Evolutionary conservation across 2,113 vertebrate species (phyloP), one percentile per base, ranked within the genome.

Genomic region (Rhabdomys dilectus): DNA sequence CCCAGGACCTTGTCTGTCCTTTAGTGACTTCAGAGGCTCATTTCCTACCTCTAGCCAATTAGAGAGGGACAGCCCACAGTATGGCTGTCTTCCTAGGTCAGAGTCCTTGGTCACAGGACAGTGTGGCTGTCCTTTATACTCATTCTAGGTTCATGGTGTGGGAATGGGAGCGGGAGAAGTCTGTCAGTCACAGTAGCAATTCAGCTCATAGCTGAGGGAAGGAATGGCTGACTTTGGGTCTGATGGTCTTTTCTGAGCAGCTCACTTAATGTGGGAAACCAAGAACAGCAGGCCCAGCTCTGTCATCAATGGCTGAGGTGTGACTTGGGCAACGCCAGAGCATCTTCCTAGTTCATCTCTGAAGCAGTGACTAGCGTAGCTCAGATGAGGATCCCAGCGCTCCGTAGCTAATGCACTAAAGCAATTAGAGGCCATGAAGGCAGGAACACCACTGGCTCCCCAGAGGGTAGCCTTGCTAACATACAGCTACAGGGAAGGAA

Each of bases 171-270:
- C 36, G 88, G 48, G 91, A 36, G 39, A 51, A 77, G n/a, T 39
- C 73, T 91, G 60, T 78, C 45, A 19, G 58, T 64, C 77, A 89
- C 62, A 13, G 51, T 88, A 81, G 66, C 15, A 13, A 29, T 82
- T 91, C 88, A 56, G 22, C 82, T 10, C 21, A 26, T 56, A 39
- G 53, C 26, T 34, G 31, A 16, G 16, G 1, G 26, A 12, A 13
- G 1, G 26, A 12, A 13, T 15, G 19, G 45, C 66, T 66, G 29
- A 68, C 15, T 56, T 56, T 51, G 13, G 82, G 21, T 60, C 29
- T 48, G 45, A 84, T 39, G 64, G 29, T 82, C 88, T 90, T 88
- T 87, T 84, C 26, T 19, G 7, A 92, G 76, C 24, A 91, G 26
- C 29, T 62, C 9, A 77, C 58, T 78, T 39, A 75, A 48, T 8